Conservation (phyloP, 2,113 vertebrate genomes). For the Notiomystis cincta region DNA sequence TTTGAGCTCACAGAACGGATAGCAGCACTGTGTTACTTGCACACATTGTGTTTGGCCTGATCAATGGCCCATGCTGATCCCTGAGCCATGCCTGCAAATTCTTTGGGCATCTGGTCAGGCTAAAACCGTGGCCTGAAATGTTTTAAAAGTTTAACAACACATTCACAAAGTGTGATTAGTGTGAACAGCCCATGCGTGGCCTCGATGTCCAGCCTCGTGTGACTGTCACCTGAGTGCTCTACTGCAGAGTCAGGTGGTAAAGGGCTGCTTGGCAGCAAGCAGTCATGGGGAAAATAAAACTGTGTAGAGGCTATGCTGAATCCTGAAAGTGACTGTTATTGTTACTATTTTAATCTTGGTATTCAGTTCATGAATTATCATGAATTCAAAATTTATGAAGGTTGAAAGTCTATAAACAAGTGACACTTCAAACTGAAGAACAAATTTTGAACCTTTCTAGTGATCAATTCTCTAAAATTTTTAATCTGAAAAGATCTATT, state of each 20-base stretch:
- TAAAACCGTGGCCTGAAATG: neutral
- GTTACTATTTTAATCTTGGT: neutral
- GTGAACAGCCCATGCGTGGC: neutral
- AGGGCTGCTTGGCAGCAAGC: neutral
- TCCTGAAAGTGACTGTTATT: neutral
- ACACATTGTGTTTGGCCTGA: accelerated
- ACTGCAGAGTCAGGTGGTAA: neutral
- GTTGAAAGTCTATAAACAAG: neutral
- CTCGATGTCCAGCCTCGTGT: neutral
- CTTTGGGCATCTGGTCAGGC: neutral
- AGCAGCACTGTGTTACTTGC: neutral
- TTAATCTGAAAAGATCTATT: neutral
- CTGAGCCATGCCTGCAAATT: neutral
- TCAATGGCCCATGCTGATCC: accelerated
- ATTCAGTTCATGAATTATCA: neutral
- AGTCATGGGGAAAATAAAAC: neutral
- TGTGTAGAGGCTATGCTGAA: neutral
- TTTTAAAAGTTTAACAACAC: neutral
- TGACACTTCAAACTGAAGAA: neutral
- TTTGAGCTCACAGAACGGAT: neutral
- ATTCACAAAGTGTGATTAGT: neutral
- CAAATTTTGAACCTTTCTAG: neutral
- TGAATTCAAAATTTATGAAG: neutral
- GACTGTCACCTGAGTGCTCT: neutral
- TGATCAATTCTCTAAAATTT: neutral